phyloP scores from a whole-genome alignment of 2,797 vertebrate genomes.

The Cyclopterus lumpus region DNA sequence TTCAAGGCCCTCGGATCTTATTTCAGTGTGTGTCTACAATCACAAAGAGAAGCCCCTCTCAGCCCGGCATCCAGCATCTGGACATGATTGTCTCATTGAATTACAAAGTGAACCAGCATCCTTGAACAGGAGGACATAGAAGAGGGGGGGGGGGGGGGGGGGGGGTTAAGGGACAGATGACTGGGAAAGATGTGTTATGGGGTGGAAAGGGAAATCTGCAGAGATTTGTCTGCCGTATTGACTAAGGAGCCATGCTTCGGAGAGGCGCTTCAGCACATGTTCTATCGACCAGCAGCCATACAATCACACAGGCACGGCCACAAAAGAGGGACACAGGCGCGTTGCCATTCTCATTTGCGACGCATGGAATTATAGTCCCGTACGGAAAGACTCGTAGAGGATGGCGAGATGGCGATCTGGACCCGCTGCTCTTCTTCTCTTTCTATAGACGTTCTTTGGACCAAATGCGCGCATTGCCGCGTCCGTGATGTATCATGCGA shows the following conservation, averaged over 20 bases:
- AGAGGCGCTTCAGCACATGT: slow-evolving; percentile 69
- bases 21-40: slow-evolving; percentile 58
- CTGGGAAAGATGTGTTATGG: slow-evolving; percentile 63
- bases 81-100: slow-evolving; percentile 78
- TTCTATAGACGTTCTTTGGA: slow-evolving; percentile 24
- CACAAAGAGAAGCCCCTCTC: slow-evolving; percentile 55
- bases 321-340: slow-evolving; percentile 41
- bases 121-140: slow-evolving; percentile 54
- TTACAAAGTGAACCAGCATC: slow-evolving; percentile 72
- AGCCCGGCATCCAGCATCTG: slow-evolving; percentile 65
- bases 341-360: slow-evolving; percentile 38
- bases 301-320: slow-evolving; percentile 57
- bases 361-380: slow-evolving; percentile 32
- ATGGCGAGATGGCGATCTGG: slow-evolving; percentile 1
- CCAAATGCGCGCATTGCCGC: slow-evolving; percentile 37
- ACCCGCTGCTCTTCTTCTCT: neutral
- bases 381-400: slow-evolving; percentile 20
- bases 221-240: slow-evolving; percentile 71
- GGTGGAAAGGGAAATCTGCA: slow-evolving; percentile 52
- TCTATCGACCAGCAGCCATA: slow-evolving; percentile 67
- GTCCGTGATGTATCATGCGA: slow-evolving; percentile 68
- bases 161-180: slow-evolving; percentile 48
- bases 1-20: slow-evolving; percentile 55
- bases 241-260: slow-evolving; percentile 60
- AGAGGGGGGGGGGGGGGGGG: neutral